Evolutionary conservation across 2,888 invertebrate genomes (phyloP).

Genomic region (Pseudoips prasinana): DNA sequence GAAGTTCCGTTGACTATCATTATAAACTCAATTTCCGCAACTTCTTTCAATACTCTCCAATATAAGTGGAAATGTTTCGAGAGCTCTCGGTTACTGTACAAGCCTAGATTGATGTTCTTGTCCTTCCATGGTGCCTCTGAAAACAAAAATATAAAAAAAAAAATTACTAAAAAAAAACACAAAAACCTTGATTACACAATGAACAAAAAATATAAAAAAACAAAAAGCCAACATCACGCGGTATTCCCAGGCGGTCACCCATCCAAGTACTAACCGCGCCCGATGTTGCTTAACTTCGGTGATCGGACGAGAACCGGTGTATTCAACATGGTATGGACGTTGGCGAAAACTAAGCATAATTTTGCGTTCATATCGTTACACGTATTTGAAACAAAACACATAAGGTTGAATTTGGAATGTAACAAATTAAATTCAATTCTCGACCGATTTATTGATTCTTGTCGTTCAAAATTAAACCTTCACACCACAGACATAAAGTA

Average conservation of each 20-base stretch:
- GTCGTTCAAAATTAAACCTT: no score
- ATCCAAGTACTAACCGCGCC: constrained; percentile 72
- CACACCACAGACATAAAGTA: no score
- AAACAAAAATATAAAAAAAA: constrained; percentile 22
- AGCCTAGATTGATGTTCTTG: constrained; percentile 86
- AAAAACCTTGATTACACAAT: background rate
- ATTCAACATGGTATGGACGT: constrained; percentile 68
- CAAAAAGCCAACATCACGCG: constrained; percentile 61
- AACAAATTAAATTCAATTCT: no score
- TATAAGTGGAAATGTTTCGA: constrained; percentile 90
- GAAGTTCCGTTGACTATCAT: constrained; percentile 94
- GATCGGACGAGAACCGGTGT: constrained; percentile 74
- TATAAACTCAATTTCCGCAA: constrained; percentile 93
- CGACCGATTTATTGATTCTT: no score
- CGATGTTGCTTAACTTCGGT: constrained; percentile 73
- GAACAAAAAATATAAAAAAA: constrained; percentile 5
- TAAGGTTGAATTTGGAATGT: no score
- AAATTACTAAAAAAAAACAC: no score
- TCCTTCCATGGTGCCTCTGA: constrained; percentile 89
- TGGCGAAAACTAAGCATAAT: constrained; percentile 20
- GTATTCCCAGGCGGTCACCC: constrained; percentile 73
- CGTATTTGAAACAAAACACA: no score
- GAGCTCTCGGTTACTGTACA: constrained; percentile 87
- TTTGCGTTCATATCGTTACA: no score
- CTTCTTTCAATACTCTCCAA: constrained; percentile 92